Evolutionary conservation across 2,888 invertebrate species (phyloP), one percentile per base, ranked within the genome.

Genomic region (Leptopterna dolabrata): DNA sequence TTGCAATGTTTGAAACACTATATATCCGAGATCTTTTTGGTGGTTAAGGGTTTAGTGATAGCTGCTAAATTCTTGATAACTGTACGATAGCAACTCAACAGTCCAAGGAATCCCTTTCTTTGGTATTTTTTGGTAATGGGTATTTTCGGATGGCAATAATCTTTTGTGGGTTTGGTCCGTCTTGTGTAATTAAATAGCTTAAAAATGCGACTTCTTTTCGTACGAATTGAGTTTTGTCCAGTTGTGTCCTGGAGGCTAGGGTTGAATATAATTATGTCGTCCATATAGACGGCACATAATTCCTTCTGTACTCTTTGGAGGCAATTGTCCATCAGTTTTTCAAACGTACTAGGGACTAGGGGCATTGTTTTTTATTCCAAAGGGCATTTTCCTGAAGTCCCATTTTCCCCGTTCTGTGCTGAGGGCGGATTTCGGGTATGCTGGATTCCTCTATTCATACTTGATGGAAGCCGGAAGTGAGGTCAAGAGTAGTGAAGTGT

Each of bases 401-500:
- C 78, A 88, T 24, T 86, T 86, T n/a, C 88, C 88, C 3, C 71
- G 9, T 71, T 88, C 86, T 11, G 88, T 88, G 41, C 63, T 84
- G 45, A 88, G 86, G 36, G 88, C 80, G n/a, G 85, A n/a, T 85
- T 88, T 81, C 86, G 24, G 71, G 88, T 11, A 80, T 80, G 30
- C 76, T 76, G 2, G 9, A 9, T 27, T 71, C 19, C 14, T 78
- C 51, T 51, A 88, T n/a, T 41, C 89, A 87, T 19, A 90, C 89
- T 83, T 90, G 90, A 45, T 90, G 90, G 55, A 90, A 90, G 0
- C 90, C 90, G n/a, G 83, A 87, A 11, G 89, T 89, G 0, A 90
- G 90, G 90, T 9, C 90, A 86, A 0, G 89, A 89, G 0, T 89
- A 88, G 47, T 90, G 90, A 76, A 90, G 90, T n/a, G n/a, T n/a